phyloP scores from a whole-genome alignment of 1,140 invertebrate genomes.

The Drosophila baimaii region DNA sequence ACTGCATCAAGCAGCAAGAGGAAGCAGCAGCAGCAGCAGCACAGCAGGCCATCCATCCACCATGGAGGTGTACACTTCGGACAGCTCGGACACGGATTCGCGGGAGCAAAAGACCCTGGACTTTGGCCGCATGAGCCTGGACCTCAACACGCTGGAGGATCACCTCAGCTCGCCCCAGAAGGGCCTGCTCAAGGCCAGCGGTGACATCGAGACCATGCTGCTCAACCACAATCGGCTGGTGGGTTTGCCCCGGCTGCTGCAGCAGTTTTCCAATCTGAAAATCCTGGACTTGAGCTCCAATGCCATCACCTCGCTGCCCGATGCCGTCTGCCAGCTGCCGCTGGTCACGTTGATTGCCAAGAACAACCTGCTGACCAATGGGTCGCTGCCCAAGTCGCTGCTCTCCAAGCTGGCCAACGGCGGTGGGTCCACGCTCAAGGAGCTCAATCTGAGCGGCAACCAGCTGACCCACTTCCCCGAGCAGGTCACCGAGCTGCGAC shows the following conservation, averaged over 20 bases:
- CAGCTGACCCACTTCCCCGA: slow-evolving; percentile 92
- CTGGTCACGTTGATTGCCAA: slow-evolving; percentile 91
- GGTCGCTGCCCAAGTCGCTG: slow-evolving; percentile 92
- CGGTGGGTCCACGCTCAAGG: slow-evolving; percentile 86
- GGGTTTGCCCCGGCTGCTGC: slow-evolving; percentile 85
- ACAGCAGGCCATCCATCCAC: background rate
- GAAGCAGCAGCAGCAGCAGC: background rate
- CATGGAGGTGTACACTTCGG: slow-evolving; percentile 91
- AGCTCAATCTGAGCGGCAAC: slow-evolving; percentile 97
- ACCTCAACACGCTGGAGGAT: slow-evolving; percentile 86
- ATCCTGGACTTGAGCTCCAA: slow-evolving; percentile 95
- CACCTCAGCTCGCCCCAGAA: slow-evolving; percentile 83
- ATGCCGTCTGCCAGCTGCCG: slow-evolving; percentile 88
- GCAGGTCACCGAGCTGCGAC: slow-evolving; percentile 91
- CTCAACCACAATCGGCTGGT: slow-evolving; percentile 89
- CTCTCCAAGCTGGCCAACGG: slow-evolving; percentile 67
- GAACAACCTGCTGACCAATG: slow-evolving; percentile 93
- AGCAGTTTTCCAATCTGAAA: slow-evolving; percentile 88
- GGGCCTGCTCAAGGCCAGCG: slow-evolving; percentile 86
- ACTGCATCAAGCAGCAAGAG: background rate
- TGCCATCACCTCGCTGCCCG: slow-evolving; percentile 90
- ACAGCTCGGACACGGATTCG: slow-evolving; percentile 91
- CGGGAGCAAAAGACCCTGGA: slow-evolving; percentile 88
- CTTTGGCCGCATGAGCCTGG: slow-evolving; percentile 88
- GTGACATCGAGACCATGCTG: slow-evolving; percentile 87